Evolutionary conservation across 2,797 vertebrate species (phyloP).

Genomic region (Huso huso): DNA sequence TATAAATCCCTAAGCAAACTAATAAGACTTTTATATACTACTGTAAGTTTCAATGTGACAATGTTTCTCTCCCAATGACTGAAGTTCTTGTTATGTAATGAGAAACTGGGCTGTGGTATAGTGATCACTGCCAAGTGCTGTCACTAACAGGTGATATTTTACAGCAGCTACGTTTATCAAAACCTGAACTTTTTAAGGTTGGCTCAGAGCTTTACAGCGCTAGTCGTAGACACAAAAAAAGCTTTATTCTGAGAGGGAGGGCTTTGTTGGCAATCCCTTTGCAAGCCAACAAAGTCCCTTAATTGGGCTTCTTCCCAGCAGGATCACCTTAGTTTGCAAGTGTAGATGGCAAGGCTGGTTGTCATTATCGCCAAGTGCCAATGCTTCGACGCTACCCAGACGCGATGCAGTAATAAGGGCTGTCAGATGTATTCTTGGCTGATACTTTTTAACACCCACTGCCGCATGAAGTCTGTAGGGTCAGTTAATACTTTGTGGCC

Average conservation of each 20-base stretch:
- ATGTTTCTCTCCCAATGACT: too few relatives aligned
- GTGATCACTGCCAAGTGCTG: constrained; percentile 7
- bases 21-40: too few relatives aligned
- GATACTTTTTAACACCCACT: neutral
- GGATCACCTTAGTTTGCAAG: constrained; percentile 19
- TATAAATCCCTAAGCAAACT: too few relatives aligned
- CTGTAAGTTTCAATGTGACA: too few relatives aligned
- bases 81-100: too few relatives aligned
- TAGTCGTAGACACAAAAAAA: constrained; percentile 35
- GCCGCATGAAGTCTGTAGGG: neutral
- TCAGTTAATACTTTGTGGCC: neutral
- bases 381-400: constrained; percentile 17
- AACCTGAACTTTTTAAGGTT: constrained; percentile 35
- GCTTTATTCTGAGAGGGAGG: constrained; percentile 39
- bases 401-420: constrained; percentile 14
- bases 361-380: constrained; percentile 26
- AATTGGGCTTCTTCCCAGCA: constrained; percentile 43
- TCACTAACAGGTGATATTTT: constrained; percentile 13
- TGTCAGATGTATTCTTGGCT: constrained; percentile 10
- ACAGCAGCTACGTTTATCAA: constrained; percentile 28
- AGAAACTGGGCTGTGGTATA: too few relatives aligned
- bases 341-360: constrained; percentile 32
- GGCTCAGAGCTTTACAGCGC: constrained; percentile 23
- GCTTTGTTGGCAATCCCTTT: constrained; percentile 22
- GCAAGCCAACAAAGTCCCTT: constrained; percentile 47